Evolutionary conservation across 2,797 vertebrate genomes (phyloP), one percentile per base, ranked within the genome.

Genomic region (Liparis tanakae): DNA sequence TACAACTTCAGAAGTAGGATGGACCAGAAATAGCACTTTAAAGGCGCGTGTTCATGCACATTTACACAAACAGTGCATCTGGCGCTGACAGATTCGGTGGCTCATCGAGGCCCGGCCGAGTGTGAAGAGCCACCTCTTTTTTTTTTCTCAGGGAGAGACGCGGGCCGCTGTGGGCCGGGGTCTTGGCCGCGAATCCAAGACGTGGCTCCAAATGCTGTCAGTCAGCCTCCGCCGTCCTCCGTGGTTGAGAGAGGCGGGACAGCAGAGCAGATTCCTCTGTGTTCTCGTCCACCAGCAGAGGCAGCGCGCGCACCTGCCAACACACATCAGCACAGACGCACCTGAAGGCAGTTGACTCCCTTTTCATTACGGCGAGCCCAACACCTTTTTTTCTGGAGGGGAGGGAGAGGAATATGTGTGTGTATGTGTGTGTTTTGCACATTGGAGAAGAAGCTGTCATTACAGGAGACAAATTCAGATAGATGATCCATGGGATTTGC

Each of bases 161-260:
- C 81, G 79, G 76, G 76, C 86, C 86, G 84, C 83, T 87, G 74
- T 89, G 85, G 85, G 90, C 84, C 83, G 54, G 71, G 85, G 82
- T 88, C 88, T 88, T 93, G 92, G 92, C 91, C 87, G 75, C 64
- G 61, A 83, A 84, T 86, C 84, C 88, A 90, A 89, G 85, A 93
- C 84, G 79, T 83, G 74, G 85, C 89, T 94, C 93, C 93, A 94
- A 91, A 90, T 84, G 72, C 90, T 91, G 93, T 94, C 93, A 94
- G 84, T 94, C 91, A 93, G 89, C 86, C 87, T 83, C 87, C 78
- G 87, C 85, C 88, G 87, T 91, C 91, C 85, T 88, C 89, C 86
- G 91, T 89, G 87, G 90, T 88, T 91, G 90, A 91, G 87, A 86
- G 91, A 80, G 87, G 88, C 89, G 88, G 88, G 91, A 93, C 92